These are phyloP conservation scores for Geotrypetes seraphini DNA, from an alignment of 2,797 vertebrate species.

Conservation along the genomic window DNA sequence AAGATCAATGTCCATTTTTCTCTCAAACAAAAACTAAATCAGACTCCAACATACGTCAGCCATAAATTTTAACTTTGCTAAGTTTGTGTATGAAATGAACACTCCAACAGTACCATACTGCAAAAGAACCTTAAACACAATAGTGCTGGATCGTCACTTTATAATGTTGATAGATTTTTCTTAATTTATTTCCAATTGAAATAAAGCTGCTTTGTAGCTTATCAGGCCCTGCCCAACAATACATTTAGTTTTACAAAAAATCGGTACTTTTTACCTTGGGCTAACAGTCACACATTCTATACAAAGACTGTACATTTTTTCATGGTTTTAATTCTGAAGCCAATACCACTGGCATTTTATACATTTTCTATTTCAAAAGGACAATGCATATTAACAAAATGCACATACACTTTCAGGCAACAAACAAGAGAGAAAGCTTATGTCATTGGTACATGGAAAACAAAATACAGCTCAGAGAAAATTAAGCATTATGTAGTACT, in stretches of 20 bases:
- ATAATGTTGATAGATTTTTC: conserved; percentile 42
- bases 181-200: conserved; percentile 65
- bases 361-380: conserved; percentile 44
- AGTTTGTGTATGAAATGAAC: conserved; percentile 43
- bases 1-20: conserved; percentile 29
- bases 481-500: conserved; percentile 88
- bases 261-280: conserved; percentile 51
- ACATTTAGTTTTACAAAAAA: conserved; percentile 71
- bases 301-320: conserved; percentile 72
- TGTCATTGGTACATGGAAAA: conserved; percentile 72
- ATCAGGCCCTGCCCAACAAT: conserved; percentile 88
- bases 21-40: conserved; percentile 30
- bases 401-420: conserved; percentile 62
- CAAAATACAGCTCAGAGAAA: conserved; percentile 59
- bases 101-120: conserved; percentile 44
- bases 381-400: conserved; percentile 62
- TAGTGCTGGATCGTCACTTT: conserved; percentile 56
- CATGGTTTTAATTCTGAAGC: conserved; percentile 67
- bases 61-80: no score
- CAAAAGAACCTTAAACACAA: conserved; percentile 49
- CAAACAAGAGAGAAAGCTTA: conserved; percentile 63
- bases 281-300: conserved; percentile 60
- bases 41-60: conserved; percentile 47
- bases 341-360: conserved; percentile 66
- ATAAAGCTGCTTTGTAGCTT: conserved; percentile 83